Evolutionary conservation across 2,113 vertebrate species (phyloP).

Genomic region (Dipodomys spectabilis): DNA sequence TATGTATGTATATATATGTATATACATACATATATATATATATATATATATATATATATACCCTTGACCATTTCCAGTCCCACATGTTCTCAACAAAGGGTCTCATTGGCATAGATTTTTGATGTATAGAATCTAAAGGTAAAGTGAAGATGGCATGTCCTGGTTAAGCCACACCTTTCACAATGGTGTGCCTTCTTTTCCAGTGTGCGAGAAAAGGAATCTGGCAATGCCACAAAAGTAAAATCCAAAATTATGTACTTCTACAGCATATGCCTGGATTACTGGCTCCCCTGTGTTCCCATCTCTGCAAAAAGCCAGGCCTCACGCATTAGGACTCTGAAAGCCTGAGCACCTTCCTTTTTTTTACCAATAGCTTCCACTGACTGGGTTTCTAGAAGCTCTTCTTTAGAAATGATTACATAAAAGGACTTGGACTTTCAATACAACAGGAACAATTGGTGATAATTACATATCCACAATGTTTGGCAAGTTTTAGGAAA

Average conservation of each 20-base stretch:
- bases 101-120: neutral
- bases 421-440: neutral
- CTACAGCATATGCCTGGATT: slow-evolving; percentile 46
- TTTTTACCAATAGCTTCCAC: slow-evolving; percentile 43
- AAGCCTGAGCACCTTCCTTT: neutral
- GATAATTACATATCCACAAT: slow-evolving; percentile 9
- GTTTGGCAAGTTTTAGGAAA: slow-evolving; percentile 65
- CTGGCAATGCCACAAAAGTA: slow-evolving; percentile 63
- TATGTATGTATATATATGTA: neutral
- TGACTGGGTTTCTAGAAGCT: neutral
- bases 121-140: neutral
- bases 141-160: neutral
- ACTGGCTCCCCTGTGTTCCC: slow-evolving; percentile 50
- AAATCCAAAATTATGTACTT: slow-evolving; percentile 62
- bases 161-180: slow-evolving; percentile 14
- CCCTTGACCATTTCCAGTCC: neutral
- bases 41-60: neutral
- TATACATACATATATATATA: too few species aligned
- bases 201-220: neutral
- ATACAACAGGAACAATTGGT: neutral
- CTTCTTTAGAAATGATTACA: slow-evolving; percentile 17
- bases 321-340: neutral
- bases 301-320: neutral
- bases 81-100: slow-evolving; percentile 34
- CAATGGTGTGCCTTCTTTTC: neutral